Evolutionary conservation across 2,888 invertebrate genomes (phyloP).

Genomic region (Drosophila prolongata): DNA sequence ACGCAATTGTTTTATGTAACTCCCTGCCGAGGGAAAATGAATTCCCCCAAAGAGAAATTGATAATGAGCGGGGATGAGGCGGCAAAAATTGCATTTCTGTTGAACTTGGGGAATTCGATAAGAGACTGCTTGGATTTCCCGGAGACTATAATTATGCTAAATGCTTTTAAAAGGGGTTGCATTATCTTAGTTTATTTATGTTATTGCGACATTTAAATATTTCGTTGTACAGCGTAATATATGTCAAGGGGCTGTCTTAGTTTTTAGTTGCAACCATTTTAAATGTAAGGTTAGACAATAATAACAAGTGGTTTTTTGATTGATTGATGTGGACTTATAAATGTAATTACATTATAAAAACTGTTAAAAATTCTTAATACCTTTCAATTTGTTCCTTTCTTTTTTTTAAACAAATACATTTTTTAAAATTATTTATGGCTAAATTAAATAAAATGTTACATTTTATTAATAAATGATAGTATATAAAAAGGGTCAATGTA

Average conservation of each 20-base stretch:
- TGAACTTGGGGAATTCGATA: slow-evolving; percentile 25
- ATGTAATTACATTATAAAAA: too few relatives aligned
- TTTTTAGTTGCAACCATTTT: too few relatives aligned
- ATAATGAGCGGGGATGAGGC: slow-evolving; percentile 55
- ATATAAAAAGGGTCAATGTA: too few relatives aligned
- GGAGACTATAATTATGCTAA: slow-evolving; percentile 2
- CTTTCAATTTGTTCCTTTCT: too few relatives aligned
- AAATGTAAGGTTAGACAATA: too few relatives aligned
- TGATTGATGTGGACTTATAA: too few relatives aligned
- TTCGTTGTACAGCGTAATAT: not conserved
- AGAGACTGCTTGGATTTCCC: slow-evolving; percentile 9
- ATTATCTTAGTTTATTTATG: not conserved
- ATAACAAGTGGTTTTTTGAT: too few relatives aligned
- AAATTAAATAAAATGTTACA: too few relatives aligned
- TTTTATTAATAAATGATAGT: too few relatives aligned
- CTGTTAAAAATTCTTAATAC: too few relatives aligned
- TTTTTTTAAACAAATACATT: too few relatives aligned
- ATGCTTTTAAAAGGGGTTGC: not conserved
- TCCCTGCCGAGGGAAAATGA: slow-evolving; percentile 41
- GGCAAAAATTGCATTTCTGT: slow-evolving; percentile 5
- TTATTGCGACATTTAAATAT: slow-evolving; percentile 2
- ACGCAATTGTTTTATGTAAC: slow-evolving; percentile 66
- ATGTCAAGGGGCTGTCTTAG: not conserved
- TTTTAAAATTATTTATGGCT: too few relatives aligned
- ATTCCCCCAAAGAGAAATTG: slow-evolving; percentile 60